phyloP scores from a whole-genome alignment of 2,888 invertebrate species.

The Drosophila mimetica region DNA sequence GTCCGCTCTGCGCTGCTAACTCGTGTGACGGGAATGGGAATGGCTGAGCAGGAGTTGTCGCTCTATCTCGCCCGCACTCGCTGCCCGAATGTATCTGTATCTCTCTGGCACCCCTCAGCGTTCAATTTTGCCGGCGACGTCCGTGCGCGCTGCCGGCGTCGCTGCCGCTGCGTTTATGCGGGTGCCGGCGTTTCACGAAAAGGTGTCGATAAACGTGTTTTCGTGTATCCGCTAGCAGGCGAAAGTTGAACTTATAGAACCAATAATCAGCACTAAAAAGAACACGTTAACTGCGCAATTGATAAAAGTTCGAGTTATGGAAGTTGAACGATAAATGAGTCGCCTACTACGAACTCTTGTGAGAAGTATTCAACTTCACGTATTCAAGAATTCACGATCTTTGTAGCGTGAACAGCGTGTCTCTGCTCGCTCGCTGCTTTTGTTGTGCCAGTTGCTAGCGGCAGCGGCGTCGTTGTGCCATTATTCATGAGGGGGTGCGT shows the following conservation, averaged over 20 bases:
- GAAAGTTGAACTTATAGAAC: too few species aligned
- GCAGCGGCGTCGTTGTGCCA: conserved; percentile 26
- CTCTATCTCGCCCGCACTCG: conserved; percentile 29
- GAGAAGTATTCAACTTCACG: not conserved
- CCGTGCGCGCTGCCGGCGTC: conserved; percentile 1
- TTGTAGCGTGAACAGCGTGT: not conserved
- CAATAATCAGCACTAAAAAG: too few species aligned
- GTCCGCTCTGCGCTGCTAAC: conserved; percentile 3
- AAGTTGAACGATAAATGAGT: too few species aligned
- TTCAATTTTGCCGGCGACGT: conserved; percentile 25
- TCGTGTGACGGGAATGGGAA: conserved; percentile 19
- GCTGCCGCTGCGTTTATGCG: conserved; percentile 7
- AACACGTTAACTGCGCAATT: too few species aligned
- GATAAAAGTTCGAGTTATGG: too few species aligned
- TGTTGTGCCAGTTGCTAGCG: conserved; percentile 14
- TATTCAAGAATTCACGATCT: not conserved
- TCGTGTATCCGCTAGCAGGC: not conserved
- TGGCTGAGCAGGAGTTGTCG: conserved; percentile 25
- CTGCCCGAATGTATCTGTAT: conserved; percentile 24
- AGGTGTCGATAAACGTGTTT: not conserved
- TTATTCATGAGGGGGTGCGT: conserved; percentile 33
- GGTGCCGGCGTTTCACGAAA: not conserved
- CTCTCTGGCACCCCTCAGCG: conserved; percentile 37
- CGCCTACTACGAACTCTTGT: too few species aligned
- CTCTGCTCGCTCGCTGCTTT: conserved; percentile 4